These are phyloP conservation scores for Drosophila arawakana DNA, from an alignment of 1,140 invertebrate species.

Conservation along the genomic window DNA sequence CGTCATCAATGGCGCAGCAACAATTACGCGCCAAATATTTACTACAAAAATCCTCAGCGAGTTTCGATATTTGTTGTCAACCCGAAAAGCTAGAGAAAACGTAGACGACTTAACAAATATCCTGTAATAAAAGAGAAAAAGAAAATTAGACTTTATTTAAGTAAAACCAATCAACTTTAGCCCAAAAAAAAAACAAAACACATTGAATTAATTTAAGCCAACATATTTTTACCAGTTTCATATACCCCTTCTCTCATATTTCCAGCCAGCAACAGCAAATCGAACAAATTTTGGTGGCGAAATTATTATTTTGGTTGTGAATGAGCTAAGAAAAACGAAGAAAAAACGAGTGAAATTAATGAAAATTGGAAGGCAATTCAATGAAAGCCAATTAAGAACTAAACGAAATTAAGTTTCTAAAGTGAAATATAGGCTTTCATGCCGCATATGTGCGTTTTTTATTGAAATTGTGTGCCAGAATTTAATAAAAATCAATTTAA, in stretches of 20 bases:
- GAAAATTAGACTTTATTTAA: neutral
- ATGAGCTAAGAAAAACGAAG: neutral
- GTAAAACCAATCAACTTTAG: too few relatives aligned
- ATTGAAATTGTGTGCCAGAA: slow-evolving; percentile 73
- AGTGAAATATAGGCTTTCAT: slow-evolving; percentile 42
- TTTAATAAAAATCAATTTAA: slow-evolving; percentile 75
- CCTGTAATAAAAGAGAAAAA: neutral
- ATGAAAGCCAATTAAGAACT: slow-evolving; percentile 71
- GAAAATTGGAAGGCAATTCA: slow-evolving; percentile 61
- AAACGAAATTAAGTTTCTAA: slow-evolving; percentile 47
- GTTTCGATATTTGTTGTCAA: slow-evolving; percentile 29
- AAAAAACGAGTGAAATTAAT: slow-evolving; percentile 37
- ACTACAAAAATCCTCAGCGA: slow-evolving; percentile 26
- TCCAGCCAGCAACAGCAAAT: neutral
- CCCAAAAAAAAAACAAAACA: too few relatives aligned
- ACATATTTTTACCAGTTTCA: neutral
- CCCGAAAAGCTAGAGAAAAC: neutral
- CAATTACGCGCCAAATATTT: slow-evolving; percentile 28
- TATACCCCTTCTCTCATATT: neutral
- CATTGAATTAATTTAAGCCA: neutral
- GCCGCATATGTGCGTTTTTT: neutral
- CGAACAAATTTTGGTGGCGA: neutral
- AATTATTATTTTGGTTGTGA: slow-evolving; percentile 27
- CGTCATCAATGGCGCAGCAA: slow-evolving; percentile 50
- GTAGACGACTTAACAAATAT: slow-evolving; percentile 3